phyloP scores from a whole-genome alignment of 2,888 invertebrate genomes.

The Trypoxylon attenuatum region DNA sequence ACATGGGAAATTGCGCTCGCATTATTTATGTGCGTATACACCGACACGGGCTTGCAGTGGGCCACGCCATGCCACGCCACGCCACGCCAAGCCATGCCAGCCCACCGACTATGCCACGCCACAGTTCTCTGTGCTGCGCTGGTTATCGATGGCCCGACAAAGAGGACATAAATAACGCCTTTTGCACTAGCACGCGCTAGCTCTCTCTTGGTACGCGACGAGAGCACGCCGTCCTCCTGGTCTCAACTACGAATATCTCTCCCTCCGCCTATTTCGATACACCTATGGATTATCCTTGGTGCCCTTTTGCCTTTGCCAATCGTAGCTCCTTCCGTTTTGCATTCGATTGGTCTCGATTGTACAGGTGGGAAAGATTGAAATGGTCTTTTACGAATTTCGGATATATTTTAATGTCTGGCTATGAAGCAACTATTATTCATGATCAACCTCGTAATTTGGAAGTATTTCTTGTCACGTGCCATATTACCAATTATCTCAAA shows the following conservation, averaged over 20 bases:
- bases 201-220: constrained; percentile 11
- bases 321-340: too few species aligned
- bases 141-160: constrained; percentile 70
- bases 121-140: constrained; percentile 47
- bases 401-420: too few species aligned
- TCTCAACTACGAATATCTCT: too few species aligned
- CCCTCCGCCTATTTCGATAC: too few species aligned
- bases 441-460: too few species aligned
- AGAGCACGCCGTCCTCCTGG: too few species aligned
- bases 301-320: background rate
- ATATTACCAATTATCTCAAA: too few species aligned
- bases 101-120: constrained; percentile 47
- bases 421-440: too few species aligned
- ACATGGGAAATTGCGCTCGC: constrained; percentile 71
- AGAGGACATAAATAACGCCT: constrained; percentile 69
- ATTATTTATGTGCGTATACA: constrained; percentile 65
- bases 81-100: constrained; percentile 45
- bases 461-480: too few species aligned
- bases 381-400: too few species aligned
- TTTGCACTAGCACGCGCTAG: constrained; percentile 43
- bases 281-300: background rate
- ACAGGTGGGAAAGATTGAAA: too few species aligned
- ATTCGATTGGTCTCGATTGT: too few species aligned
- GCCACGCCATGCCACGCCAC: constrained; percentile 44
- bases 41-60: constrained; percentile 52